Conservation (phyloP, 2,888 invertebrate species). For the Harmothoe impar region DNA sequence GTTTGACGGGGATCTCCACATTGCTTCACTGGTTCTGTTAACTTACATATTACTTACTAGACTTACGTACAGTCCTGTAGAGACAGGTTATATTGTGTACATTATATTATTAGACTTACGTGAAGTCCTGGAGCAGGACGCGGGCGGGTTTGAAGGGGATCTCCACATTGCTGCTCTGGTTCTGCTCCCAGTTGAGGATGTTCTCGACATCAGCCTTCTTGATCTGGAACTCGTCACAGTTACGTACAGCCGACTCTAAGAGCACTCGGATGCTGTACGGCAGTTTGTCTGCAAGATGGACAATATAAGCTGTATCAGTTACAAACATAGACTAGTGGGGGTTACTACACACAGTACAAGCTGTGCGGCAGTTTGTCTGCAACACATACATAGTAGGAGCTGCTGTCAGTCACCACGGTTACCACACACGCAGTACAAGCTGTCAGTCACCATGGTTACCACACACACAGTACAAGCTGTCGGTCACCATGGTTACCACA, state of each 20-base stretch:
- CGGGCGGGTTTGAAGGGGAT: conserved; percentile 97
- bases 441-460: too few species aligned
- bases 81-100: too few species aligned
- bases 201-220: conserved; percentile 90
- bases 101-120: conserved; percentile 86
- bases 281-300: conserved; percentile 85
- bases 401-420: too few species aligned
- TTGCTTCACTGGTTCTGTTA: conserved; percentile 88
- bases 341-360: too few species aligned
- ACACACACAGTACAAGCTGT: too few species aligned
- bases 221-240: conserved; percentile 97
- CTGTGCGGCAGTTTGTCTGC: too few species aligned
- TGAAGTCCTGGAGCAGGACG: conserved; percentile 93
- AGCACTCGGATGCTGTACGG: conserved; percentile 96
- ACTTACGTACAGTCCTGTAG: too few species aligned
- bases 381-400: too few species aligned
- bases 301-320: too few species aligned
- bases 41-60: too few species aligned
- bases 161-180: conserved; percentile 91
- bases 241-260: conserved; percentile 96
- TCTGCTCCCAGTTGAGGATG: conserved; percentile 93
- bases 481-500: too few species aligned
- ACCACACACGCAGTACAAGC: too few species aligned
- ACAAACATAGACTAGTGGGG: neutral
- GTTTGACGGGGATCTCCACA: conserved; percentile 97